Percentiles rank a stretch among this genome's conserved stretches.
Conservation (phyloP, 2,888 invertebrate genomes). For the Volucella inanis region DNA sequence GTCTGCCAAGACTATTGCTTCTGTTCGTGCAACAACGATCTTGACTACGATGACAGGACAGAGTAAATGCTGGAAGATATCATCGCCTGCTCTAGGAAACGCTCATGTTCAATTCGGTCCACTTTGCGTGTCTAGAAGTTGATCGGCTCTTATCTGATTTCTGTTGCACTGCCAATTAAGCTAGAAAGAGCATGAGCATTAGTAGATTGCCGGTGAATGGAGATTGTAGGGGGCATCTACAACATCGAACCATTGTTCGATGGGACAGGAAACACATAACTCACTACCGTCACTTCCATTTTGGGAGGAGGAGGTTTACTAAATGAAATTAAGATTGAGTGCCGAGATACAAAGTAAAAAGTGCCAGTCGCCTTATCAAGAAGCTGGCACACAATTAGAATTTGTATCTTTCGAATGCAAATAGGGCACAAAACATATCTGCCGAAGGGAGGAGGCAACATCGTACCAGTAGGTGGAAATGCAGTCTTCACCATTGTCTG, state of each 20-base stretch:
- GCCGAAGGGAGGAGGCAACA: not conserved
- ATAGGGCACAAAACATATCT: slow-evolving; percentile 34
- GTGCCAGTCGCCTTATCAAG: not conserved
- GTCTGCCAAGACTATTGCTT: too few relatives aligned
- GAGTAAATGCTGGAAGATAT: slow-evolving; percentile 30
- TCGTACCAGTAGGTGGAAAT: not conserved
- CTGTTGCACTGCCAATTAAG: slow-evolving; percentile 64
- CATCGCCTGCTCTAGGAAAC: slow-evolving; percentile 36
- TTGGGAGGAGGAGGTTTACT: not conserved
- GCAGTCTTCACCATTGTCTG: slow-evolving; percentile 24
- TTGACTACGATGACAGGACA: slow-evolving; percentile 34
- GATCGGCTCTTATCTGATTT: slow-evolving; percentile 62
- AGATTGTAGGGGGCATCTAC: slow-evolving; percentile 13
- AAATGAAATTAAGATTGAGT: slow-evolving; percentile 58
- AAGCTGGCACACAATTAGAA: slow-evolving; percentile 21
- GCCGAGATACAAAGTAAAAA: slow-evolving; percentile 14
- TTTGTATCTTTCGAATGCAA: slow-evolving; percentile 54
- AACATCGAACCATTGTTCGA: slow-evolving; percentile 29
- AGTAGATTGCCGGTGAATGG: slow-evolving; percentile 46
- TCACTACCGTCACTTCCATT: slow-evolving; percentile 8
- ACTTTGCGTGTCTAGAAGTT: slow-evolving; percentile 26
- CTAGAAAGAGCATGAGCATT: slow-evolving; percentile 52
- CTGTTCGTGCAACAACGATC: not conserved
- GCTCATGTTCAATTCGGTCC: slow-evolving; percentile 4
- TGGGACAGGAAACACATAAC: slow-evolving; percentile 28